These are phyloP conservation scores for Monopterus albus DNA, from an alignment of 2,113 vertebrate species.

Conservation along the genomic window DNA sequence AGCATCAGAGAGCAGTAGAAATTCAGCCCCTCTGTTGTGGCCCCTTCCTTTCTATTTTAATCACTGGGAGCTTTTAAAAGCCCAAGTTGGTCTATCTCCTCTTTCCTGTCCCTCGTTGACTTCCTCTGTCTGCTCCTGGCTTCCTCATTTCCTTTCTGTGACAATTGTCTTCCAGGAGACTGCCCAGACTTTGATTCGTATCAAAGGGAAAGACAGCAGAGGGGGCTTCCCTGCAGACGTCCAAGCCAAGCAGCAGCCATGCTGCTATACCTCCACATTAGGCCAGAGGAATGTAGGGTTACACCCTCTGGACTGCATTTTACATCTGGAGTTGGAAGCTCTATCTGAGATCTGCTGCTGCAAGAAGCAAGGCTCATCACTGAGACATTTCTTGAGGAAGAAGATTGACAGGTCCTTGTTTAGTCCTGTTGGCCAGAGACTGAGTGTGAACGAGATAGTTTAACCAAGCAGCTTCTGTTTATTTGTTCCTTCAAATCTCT, in stretches of 20 bases:
- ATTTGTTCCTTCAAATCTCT: slow-evolving; percentile 43
- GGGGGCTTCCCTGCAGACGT: slow-evolving; percentile 64
- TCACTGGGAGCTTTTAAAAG: slow-evolving; percentile 52
- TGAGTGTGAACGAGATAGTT: slow-evolving; percentile 20
- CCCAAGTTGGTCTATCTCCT: slow-evolving; percentile 56
- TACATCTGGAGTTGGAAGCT: slow-evolving; percentile 56
- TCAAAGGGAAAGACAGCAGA: slow-evolving; percentile 61
- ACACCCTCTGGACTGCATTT: slow-evolving; percentile 55
- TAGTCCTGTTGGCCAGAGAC: slow-evolving; percentile 54
- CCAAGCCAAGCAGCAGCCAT: slow-evolving; percentile 43
- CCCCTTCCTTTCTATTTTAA: slow-evolving; percentile 73
- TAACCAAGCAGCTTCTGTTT: slow-evolving; percentile 29
- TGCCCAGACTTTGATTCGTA: slow-evolving; percentile 67
- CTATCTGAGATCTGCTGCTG: slow-evolving; percentile 29
- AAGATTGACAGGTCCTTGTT: slow-evolving; percentile 53
- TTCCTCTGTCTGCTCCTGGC: slow-evolving; percentile 59
- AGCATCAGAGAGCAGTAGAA: slow-evolving; percentile 40
- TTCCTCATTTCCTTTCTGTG: slow-evolving; percentile 77
- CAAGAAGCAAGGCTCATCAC: slow-evolving; percentile 13
- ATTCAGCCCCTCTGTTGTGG: slow-evolving; percentile 60
- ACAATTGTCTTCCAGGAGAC: slow-evolving; percentile 64
- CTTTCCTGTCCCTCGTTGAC: slow-evolving; percentile 46
- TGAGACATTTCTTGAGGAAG: slow-evolving; percentile 29
- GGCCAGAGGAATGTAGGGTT: slow-evolving; percentile 66
- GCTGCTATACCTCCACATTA: slow-evolving; percentile 50